These are phyloP conservation scores for Paracentrotus lividus DNA, from an alignment of 53 echinoderm and acorn worm species.

Conservation along the genomic window DNA sequence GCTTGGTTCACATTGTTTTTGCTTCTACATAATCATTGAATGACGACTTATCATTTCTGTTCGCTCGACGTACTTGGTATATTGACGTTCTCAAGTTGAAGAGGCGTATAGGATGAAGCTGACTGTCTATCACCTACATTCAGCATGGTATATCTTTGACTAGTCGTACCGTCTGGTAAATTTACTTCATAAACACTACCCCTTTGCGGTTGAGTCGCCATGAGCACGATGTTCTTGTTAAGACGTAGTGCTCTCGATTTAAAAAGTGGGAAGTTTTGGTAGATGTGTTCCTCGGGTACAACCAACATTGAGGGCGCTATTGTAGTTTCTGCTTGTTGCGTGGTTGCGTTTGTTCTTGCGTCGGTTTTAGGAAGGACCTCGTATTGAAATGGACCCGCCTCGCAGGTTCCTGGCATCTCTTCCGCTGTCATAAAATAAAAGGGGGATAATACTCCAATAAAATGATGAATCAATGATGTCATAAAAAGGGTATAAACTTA, in stretches of 20 bases:
- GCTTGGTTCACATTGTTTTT: not conserved
- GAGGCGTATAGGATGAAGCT: conserved; percentile 28
- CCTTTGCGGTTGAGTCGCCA: not conserved
- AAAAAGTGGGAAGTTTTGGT: conserved; percentile 38
- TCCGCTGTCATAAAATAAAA: not conserved
- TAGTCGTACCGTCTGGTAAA: not conserved
- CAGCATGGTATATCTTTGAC: conserved; percentile 34
- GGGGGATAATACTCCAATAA: no score
- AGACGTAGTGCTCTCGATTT: conserved; percentile 12
- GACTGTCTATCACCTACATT: conserved; percentile 45
- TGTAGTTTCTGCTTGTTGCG: not conserved
- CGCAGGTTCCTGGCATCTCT: not conserved
- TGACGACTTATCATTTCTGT: not conserved
- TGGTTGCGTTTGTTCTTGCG: not conserved
- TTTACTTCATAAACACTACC: conserved; percentile 35
- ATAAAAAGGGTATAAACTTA: no score
- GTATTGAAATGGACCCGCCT: conserved; percentile 27
- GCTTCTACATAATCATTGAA: not conserved
- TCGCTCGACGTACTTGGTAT: not conserved
- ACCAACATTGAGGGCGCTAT: not conserved
- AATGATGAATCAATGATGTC: no score
- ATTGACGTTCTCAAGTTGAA: not conserved
- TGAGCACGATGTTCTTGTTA: not conserved
- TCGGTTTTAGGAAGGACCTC: not conserved
- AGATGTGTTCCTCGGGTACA: conserved; percentile 4